Conservation (phyloP, 1,140 invertebrate species). For the Brachionus paranguensis region DNA sequence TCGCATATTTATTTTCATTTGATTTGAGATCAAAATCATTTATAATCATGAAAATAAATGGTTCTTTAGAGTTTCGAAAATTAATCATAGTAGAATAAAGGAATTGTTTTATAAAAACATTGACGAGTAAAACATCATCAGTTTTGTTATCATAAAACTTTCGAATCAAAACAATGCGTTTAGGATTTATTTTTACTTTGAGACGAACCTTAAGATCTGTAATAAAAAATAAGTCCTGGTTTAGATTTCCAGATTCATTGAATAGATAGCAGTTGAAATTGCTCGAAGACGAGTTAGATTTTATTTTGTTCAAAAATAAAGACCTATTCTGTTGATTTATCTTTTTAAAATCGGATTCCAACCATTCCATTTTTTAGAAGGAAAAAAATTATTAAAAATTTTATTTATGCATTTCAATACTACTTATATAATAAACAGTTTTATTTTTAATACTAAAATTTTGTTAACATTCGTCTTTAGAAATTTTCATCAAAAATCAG, state of each 20-base stretch:
- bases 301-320: slow-evolving; percentile 17
- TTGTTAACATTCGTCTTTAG: neutral
- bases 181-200: slow-evolving; percentile 11
- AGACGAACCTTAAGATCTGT: neutral
- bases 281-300: neutral
- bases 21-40: neutral
- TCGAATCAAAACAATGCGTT: neutral
- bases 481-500: too few species aligned
- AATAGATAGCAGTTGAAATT: slow-evolving; percentile 1
- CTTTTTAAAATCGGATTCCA: neutral
- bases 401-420: neutral
- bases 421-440: neutral
- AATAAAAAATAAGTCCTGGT: neutral
- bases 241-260: neutral
- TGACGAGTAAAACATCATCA: neutral
- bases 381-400: neutral
- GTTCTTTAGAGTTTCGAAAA: slow-evolving; percentile 15
- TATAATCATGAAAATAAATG: slow-evolving; percentile 2
- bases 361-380: neutral
- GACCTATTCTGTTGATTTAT: neutral
- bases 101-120: neutral
- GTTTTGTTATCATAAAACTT: neutral
- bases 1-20: neutral
- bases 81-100: neutral
- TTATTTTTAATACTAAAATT: neutral